These are phyloP conservation scores for Macrotrachela quadricornifera DNA, from an alignment of 1,140 invertebrate genomes.

Conservation along the genomic window DNA sequence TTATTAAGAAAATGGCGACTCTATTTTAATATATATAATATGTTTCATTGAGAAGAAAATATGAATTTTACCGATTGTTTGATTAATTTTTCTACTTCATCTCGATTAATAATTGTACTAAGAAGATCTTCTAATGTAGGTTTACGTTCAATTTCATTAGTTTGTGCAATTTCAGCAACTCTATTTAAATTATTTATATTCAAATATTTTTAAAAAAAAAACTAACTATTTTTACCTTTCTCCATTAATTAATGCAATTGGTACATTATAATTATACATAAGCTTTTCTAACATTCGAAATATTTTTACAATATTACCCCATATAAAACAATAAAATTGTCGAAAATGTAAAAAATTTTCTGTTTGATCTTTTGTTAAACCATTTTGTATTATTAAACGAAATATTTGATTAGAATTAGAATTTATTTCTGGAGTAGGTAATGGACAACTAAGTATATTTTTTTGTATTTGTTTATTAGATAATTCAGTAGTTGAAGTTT, in stretches of 20 bases:
- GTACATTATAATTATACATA: slow-evolving; percentile 19
- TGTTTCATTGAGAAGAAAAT: too few relatives aligned
- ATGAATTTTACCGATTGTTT: slow-evolving; percentile 21
- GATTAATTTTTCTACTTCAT: slow-evolving; percentile 24
- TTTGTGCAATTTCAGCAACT: slow-evolving; percentile 22
- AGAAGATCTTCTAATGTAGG: slow-evolving; percentile 20
- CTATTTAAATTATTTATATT: slow-evolving; percentile 9
- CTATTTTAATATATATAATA: too few relatives aligned
- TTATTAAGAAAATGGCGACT: too few relatives aligned
- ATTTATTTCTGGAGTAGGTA: too few relatives aligned
- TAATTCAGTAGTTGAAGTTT: too few relatives aligned
- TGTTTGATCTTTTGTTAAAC: too few relatives aligned
- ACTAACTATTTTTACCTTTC: slow-evolving; percentile 19
- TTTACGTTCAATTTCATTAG: slow-evolving; percentile 23
- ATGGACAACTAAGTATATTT: too few relatives aligned
- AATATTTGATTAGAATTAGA: too few relatives aligned
- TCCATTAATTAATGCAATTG: slow-evolving; percentile 27
- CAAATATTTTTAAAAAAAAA: not conserved
- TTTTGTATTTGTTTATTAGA: too few relatives aligned
- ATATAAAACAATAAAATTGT: too few relatives aligned
- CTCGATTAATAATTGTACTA: slow-evolving; percentile 22
- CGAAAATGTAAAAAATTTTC: too few relatives aligned
- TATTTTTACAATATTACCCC: slow-evolving; percentile 21
- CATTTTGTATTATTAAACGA: too few relatives aligned
- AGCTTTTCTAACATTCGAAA: slow-evolving; percentile 21